These are phyloP conservation scores for Octopus sinensis DNA, from an alignment of 1,140 invertebrate species.

Conservation along the genomic window DNA sequence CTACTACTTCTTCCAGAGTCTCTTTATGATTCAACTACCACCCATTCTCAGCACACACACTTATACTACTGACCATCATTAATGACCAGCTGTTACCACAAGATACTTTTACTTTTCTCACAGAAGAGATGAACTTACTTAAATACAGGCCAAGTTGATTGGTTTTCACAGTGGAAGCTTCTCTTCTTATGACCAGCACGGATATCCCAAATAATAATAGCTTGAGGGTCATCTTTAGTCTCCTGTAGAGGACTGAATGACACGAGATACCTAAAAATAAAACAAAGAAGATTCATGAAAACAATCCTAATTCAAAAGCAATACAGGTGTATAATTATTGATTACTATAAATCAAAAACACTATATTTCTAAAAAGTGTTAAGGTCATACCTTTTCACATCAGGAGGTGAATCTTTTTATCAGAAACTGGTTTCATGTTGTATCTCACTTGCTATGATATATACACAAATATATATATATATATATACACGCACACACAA, in stretches of 20 bases:
- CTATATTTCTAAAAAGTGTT: no score
- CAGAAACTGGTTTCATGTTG: no score
- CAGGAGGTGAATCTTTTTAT: no score
- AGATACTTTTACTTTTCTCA: no score
- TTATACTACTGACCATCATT: neutral
- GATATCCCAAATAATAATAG: slow-evolving; percentile 78
- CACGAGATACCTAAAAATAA: slow-evolving; percentile 72
- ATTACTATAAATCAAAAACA: no score
- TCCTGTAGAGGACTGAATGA: slow-evolving; percentile 81
- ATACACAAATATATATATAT: no score
- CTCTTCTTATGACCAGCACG: slow-evolving; percentile 86
- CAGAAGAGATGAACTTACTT: slow-evolving; percentile 58
- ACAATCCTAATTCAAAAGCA: no score
- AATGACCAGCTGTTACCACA: neutral
- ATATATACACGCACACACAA: no score
- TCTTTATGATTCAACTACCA: neutral
- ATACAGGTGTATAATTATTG: no score
- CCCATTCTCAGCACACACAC: neutral
- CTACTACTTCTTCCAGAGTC: no score
- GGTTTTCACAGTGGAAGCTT: slow-evolving; percentile 80
- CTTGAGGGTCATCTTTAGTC: slow-evolving; percentile 59
- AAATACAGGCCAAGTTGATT: slow-evolving; percentile 82
- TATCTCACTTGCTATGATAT: no score
- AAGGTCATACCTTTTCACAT: no score
- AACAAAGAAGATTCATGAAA: neutral